A percentile compares a stretch with the other conserved stretches of the same genome.
Conservation (phyloP, 1,140 invertebrate genomes). For the Pseudobourletiella spinata region DNA sequence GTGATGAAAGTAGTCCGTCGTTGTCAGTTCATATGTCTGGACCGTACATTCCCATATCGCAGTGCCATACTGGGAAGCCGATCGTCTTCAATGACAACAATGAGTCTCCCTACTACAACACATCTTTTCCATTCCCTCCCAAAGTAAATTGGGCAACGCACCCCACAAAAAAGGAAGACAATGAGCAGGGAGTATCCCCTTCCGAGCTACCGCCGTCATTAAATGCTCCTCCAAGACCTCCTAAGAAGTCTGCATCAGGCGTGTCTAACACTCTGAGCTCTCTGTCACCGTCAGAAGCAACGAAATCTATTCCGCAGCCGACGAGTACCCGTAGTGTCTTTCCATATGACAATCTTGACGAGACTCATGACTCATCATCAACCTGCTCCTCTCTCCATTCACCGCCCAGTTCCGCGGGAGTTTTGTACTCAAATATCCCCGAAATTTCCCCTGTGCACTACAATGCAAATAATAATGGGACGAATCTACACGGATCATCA, state of each 20-base stretch:
- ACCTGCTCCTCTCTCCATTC: constrained; percentile 38
- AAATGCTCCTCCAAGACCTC: constrained; percentile 58
- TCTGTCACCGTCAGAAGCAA: constrained; percentile 27
- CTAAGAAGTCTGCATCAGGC: constrained; percentile 41
- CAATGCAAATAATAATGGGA: too few relatives aligned
- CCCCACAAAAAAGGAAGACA: constrained; percentile 23
- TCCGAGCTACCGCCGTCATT: constrained; percentile 32
- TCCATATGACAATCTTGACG: constrained; percentile 43
- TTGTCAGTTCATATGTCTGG: constrained; percentile 41
- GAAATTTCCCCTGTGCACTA: constrained; percentile 40
- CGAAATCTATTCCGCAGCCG: constrained; percentile 55
- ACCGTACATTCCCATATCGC: constrained; percentile 54
- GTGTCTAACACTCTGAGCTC: constrained; percentile 21
- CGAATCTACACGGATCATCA: too few relatives aligned
- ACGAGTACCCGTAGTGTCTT: constrained; percentile 43
- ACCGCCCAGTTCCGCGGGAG: constrained; percentile 24
- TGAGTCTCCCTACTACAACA: constrained; percentile 24
- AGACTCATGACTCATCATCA: constrained; percentile 39
- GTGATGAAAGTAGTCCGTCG: constrained; percentile 38
- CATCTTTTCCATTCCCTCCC: constrained; percentile 30
- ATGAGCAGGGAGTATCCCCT: too few relatives aligned
- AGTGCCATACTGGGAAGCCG: constrained; percentile 76
- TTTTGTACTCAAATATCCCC: constrained; percentile 34
- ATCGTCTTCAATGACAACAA: constrained; percentile 37
- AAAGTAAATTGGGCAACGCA: constrained; percentile 32